Evolutionary conservation across 2,113 vertebrate species (phyloP), one percentile per base, ranked within the genome.

Genomic region (Elachura formosa): DNA sequence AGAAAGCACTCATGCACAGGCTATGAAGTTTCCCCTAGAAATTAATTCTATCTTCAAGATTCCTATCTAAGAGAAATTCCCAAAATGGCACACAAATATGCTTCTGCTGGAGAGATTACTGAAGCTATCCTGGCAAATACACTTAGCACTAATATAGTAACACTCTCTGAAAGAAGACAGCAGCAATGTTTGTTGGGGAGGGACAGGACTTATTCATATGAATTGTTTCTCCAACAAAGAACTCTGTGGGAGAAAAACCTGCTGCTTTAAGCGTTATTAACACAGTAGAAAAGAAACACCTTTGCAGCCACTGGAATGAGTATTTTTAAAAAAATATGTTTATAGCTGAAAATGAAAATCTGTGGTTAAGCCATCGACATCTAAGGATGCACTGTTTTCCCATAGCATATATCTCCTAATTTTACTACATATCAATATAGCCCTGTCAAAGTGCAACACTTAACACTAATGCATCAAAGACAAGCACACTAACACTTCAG

Each of bases 31-130:
- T 98, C 98, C 97, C 97, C 97, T 97, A 98, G 98, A 99, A 99
- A 99, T 99, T 98, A 99, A 99, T 99, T 99, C 98, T 98, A 98
- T 99, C 98, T 99, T 98, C 97, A 96, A 99, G 99, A 99, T 99
- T 98, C 98, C 98, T 98, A 99, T 99, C 98, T 98, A 96, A 97
- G 97, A 98, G 98, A 99, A 99, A 99, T 98, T 98, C 98, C 98
- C 98, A 98, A 98, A 99, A 98, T 98, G 98, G 98, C 98, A 98
- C 98, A 98, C 98, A 98, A 99, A 99, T 98, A 98, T 98, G 98
- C 98, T 97, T 97, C 97, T 97, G 98, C 98, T 93, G 84, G 94
- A 98, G 98, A 98, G 98, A 99, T 98, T 98, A 98, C 98, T 96
- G 97, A 97, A 98, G 98, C 98, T 98, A 98, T 97, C 97, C 98